These are phyloP conservation scores for Gallinago nigripennis DNA, from an alignment of 2,797 vertebrate genomes.

Conservation along the genomic window DNA sequence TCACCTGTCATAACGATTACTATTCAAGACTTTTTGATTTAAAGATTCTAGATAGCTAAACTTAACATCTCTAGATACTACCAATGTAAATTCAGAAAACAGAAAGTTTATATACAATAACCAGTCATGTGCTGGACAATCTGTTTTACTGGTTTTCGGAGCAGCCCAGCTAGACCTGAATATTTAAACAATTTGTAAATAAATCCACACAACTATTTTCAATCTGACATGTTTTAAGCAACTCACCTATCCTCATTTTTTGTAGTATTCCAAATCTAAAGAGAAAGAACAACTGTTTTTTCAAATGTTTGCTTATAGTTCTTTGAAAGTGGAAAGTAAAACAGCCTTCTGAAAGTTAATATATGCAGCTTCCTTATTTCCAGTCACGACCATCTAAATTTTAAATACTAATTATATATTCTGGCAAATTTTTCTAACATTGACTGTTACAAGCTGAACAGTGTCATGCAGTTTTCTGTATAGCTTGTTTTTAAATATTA, in stretches of 20 bases:
- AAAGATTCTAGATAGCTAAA: background rate
- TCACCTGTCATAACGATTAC: background rate
- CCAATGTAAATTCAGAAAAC: background rate
- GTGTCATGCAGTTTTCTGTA: background rate
- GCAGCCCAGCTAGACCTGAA: background rate
- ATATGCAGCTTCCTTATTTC: background rate
- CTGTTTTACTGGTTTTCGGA: background rate
- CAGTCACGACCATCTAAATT: background rate
- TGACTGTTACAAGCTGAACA: background rate
- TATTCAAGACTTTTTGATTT: background rate
- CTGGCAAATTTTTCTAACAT: background rate
- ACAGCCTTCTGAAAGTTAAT: background rate
- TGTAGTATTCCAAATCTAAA: background rate
- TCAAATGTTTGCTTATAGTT: background rate
- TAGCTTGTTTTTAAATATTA: background rate
- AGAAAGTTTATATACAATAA: background rate
- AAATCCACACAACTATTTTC: background rate
- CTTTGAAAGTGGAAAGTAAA: background rate
- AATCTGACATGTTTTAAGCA: background rate
- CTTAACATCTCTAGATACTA: background rate
- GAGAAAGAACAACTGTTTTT: background rate
- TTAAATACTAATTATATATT: background rate
- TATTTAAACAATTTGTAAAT: background rate
- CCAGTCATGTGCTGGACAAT: background rate
- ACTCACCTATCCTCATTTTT: background rate